phyloP scores from a whole-genome alignment of 2,888 invertebrate species.

The Byasa hedistus region DNA sequence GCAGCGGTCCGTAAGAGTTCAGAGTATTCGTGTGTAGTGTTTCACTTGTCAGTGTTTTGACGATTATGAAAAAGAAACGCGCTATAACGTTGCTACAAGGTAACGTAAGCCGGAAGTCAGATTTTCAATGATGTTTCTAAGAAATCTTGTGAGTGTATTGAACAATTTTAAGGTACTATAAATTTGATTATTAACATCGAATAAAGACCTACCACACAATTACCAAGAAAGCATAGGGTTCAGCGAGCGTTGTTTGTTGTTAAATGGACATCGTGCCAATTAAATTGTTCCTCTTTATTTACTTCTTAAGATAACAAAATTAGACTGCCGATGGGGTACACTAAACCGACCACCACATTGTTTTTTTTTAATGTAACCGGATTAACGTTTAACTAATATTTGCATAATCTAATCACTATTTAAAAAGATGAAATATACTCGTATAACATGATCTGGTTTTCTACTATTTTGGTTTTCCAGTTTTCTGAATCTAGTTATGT shows the following conservation, averaged over 20 bases:
- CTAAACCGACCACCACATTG: not conserved
- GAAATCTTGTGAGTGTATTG: not conserved
- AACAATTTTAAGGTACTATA: not conserved
- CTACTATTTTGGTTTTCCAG: too few relatives aligned
- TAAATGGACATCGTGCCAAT: not conserved
- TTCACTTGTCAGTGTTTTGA: slow-evolving; percentile 12
- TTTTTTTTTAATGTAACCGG: not conserved
- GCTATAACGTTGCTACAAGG: not conserved
- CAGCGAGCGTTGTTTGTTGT: not conserved
- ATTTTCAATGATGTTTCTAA: not conserved
- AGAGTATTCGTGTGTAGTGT: slow-evolving; percentile 6
- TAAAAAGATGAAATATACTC: too few relatives aligned
- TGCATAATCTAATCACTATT: too few relatives aligned
- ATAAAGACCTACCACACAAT: too few relatives aligned
- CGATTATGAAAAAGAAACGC: slow-evolving; percentile 11
- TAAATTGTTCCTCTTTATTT: not conserved
- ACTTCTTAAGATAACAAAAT: not conserved
- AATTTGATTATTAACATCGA: too few relatives aligned
- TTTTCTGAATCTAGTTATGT: too few relatives aligned
- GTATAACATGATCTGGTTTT: too few relatives aligned
- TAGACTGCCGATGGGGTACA: not conserved
- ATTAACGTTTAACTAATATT: too few relatives aligned
- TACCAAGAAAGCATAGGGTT: too few relatives aligned
- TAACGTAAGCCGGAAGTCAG: not conserved
- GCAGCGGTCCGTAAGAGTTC: slow-evolving; percentile 9